phyloP scores from a whole-genome alignment of 2,113 vertebrate species.

The Pelmatolapia mariae region DNA sequence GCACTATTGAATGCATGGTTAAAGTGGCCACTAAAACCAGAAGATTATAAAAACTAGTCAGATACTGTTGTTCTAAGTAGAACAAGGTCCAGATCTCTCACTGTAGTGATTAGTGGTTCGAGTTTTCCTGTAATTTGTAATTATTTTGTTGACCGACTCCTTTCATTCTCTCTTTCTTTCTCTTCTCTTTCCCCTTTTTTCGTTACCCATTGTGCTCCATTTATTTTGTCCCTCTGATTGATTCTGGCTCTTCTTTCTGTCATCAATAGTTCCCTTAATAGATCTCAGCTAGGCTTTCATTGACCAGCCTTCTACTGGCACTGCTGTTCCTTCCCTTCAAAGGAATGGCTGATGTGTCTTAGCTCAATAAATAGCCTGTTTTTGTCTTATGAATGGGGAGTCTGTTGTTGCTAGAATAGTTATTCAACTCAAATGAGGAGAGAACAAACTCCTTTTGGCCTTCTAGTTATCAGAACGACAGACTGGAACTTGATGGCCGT shows the following conservation, averaged over 20 bases:
- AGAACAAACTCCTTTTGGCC: not conserved
- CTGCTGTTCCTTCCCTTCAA: not conserved
- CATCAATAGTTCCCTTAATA: slow-evolving; percentile 63
- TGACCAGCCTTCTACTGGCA: slow-evolving; percentile 42
- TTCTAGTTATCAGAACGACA: not conserved
- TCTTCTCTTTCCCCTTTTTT: not conserved
- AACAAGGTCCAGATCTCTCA: not conserved
- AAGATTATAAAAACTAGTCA: not conserved
- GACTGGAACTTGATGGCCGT: not conserved
- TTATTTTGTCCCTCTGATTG: not conserved
- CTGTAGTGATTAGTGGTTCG: not conserved
- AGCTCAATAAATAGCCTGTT: not conserved
- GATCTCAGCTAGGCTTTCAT: slow-evolving; percentile 63
- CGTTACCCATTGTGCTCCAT: not conserved
- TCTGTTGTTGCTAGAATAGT: not conserved
- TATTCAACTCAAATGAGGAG: not conserved
- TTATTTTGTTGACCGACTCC: not conserved
- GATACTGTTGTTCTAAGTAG: not conserved
- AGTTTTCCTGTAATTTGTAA: not conserved
- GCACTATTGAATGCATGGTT: not conserved
- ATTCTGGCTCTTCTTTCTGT: not conserved
- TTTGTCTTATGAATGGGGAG: not conserved
- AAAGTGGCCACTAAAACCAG: not conserved
- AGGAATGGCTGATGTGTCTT: not conserved
- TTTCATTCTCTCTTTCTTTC: slow-evolving; percentile 17